Evolutionary conservation across 2,888 invertebrate genomes (phyloP).

Genomic region (Chaitophorus viminalis): DNA sequence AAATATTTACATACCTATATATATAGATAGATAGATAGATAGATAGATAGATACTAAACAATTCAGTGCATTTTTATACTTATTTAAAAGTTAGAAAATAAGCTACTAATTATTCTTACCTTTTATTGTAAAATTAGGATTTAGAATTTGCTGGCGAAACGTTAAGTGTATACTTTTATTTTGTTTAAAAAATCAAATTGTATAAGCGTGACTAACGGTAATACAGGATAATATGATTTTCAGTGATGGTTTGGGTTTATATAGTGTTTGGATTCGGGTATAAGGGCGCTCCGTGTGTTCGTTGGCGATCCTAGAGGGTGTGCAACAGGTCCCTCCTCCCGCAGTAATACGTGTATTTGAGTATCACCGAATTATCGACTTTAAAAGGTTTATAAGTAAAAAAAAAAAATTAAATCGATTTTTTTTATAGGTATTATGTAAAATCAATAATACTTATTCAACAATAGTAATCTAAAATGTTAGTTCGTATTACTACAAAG

Average conservation of each 20-base stretch:
- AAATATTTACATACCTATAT: background rate
- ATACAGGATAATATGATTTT: slow-evolving; percentile 42
- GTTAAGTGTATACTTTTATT: background rate
- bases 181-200: background rate
- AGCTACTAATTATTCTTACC: background rate
- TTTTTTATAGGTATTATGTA: slow-evolving; percentile 19
- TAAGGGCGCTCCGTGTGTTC: slow-evolving; percentile 45
- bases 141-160: background rate
- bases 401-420: slow-evolving; percentile 9
- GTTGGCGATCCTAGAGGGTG: background rate
- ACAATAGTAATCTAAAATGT: slow-evolving; percentile 7
- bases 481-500: background rate
- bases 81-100: background rate
- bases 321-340: slow-evolving; percentile 51
- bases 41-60: background rate
- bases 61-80: background rate
- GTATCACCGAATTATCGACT: slow-evolving; percentile 6
- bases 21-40: too few relatives aligned
- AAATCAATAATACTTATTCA: slow-evolving; percentile 14
- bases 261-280: slow-evolving; percentile 21
- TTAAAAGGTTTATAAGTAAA: background rate
- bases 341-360: background rate
- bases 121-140: background rate
- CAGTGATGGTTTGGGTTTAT: slow-evolving; percentile 22
- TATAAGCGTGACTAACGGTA: background rate